These are phyloP conservation scores for Tamias sibiricus DNA, from an alignment of 2,113 vertebrate genomes.

Conservation along the genomic window DNA sequence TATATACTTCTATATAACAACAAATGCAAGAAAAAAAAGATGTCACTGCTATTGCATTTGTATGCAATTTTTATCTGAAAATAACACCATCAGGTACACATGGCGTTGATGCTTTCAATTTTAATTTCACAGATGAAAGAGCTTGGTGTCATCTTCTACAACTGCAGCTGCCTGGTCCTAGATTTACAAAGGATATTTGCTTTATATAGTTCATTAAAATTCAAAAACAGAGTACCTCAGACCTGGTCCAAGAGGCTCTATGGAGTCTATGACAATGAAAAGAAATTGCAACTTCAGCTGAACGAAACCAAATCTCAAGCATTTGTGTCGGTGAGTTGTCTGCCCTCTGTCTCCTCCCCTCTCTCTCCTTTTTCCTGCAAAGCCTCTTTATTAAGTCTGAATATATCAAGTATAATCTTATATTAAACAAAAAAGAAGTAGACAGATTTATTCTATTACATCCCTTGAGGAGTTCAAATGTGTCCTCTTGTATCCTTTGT, in stretches of 20 bases:
- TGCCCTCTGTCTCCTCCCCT: neutral
- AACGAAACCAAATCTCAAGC: constrained; percentile 92
- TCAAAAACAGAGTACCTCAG: constrained; percentile 88
- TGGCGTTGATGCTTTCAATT: constrained; percentile 62
- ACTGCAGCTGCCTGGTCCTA: constrained; percentile 97
- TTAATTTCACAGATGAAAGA: constrained; percentile 95
- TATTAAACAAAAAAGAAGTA: neutral
- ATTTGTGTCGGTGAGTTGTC: constrained; percentile 93
- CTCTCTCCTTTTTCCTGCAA: neutral
- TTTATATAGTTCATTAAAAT: constrained; percentile 90
- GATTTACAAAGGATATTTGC: constrained; percentile 96
- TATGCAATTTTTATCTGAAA: constrained; percentile 23
- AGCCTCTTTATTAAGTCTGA: neutral
- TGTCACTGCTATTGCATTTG: neutral
- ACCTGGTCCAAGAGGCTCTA: constrained; percentile 96
- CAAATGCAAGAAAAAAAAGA: neutral
- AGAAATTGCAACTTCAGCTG: constrained; percentile 88
- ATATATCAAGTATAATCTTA: neutral
- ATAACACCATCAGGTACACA: neutral
- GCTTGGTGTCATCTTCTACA: constrained; percentile 94
- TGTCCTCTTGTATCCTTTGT: neutral
- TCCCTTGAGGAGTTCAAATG: neutral
- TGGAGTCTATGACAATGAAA: constrained; percentile 91
- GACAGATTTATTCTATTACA: accelerated
- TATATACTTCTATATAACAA: neutral